Conservation (phyloP, 2,888 invertebrate genomes). For the Oligia fasciuncula region DNA sequence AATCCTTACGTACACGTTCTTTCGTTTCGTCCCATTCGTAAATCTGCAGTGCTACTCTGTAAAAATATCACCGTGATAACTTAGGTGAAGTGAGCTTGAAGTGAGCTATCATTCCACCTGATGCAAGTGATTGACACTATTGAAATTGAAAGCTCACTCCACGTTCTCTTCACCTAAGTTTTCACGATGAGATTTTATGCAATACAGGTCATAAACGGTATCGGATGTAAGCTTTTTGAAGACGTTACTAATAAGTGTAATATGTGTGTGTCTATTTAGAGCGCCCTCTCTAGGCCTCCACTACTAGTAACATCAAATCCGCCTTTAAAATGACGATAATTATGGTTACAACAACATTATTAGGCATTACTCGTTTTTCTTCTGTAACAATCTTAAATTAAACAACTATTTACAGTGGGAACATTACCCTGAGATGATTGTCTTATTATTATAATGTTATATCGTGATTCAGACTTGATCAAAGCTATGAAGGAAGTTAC, state of each 20-base stretch:
- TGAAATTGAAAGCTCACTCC: too few relatives aligned
- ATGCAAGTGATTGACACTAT: too few relatives aligned
- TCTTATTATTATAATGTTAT: not conserved
- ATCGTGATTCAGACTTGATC: too few relatives aligned
- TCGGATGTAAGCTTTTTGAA: not conserved
- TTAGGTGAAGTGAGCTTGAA: too few relatives aligned
- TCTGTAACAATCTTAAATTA: not conserved
- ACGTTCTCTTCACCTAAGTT: too few relatives aligned
- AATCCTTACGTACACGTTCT: not conserved
- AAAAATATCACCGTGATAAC: too few relatives aligned
- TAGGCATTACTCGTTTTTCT: not conserved
- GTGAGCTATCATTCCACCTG: too few relatives aligned
- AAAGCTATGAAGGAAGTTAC: not conserved
- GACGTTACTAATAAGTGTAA: not conserved
- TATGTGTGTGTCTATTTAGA: not conserved
- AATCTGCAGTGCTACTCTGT: not conserved
- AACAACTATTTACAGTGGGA: not conserved
- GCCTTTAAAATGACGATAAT: not conserved
- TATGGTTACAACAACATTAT: not conserved
- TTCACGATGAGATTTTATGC: too few relatives aligned
- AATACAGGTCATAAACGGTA: too few relatives aligned
- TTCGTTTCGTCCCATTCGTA: not conserved
- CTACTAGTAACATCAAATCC: not conserved
- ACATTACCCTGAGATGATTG: not conserved
- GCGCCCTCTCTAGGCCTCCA: too few relatives aligned